These are phyloP conservation scores for Willowsia nigromaculata DNA, from an alignment of 2,888 invertebrate genomes.

Conservation along the genomic window DNA sequence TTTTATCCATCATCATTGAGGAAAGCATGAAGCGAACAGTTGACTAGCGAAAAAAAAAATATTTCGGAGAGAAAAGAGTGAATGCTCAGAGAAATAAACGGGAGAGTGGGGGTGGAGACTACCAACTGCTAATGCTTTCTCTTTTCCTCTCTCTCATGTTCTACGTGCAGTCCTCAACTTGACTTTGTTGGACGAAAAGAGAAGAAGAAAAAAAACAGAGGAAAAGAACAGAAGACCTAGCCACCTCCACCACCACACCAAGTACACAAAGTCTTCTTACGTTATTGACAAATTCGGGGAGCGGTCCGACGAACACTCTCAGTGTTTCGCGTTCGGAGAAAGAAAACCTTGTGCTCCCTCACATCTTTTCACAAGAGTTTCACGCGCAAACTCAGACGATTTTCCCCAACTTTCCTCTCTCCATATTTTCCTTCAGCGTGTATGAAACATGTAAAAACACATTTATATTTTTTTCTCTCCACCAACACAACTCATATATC, in stretches of 20 bases:
- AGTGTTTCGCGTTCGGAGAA: slow-evolving; percentile 61
- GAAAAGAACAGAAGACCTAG: slow-evolving; percentile 36
- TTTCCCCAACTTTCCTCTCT: neutral
- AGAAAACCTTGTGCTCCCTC: slow-evolving; percentile 49
- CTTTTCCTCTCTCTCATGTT: no score
- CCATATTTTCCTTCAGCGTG: neutral
- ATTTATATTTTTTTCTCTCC: no score
- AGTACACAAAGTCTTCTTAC: slow-evolving; percentile 42
- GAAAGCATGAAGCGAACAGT: neutral
- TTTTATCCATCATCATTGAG: neutral
- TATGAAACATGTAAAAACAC: slow-evolving; percentile 15
- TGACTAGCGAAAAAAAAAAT: neutral
- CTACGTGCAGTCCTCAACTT: slow-evolving; percentile 48
- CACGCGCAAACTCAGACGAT: slow-evolving; percentile 52
- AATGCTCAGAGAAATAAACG: no score
- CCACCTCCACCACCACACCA: neutral
- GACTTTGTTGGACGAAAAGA: slow-evolving; percentile 48
- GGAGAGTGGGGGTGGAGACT: slow-evolving; percentile 78
- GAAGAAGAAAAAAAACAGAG: no score
- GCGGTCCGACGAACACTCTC: slow-evolving; percentile 67
- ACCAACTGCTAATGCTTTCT: slow-evolving; percentile 1
- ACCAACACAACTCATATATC: neutral
- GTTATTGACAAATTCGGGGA: slow-evolving; percentile 70
- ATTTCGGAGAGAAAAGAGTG: neutral
- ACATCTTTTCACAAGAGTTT: slow-evolving; percentile 28